Conservation (phyloP, 2,888 invertebrate species). For the Phyllotreta cruciferae region DNA sequence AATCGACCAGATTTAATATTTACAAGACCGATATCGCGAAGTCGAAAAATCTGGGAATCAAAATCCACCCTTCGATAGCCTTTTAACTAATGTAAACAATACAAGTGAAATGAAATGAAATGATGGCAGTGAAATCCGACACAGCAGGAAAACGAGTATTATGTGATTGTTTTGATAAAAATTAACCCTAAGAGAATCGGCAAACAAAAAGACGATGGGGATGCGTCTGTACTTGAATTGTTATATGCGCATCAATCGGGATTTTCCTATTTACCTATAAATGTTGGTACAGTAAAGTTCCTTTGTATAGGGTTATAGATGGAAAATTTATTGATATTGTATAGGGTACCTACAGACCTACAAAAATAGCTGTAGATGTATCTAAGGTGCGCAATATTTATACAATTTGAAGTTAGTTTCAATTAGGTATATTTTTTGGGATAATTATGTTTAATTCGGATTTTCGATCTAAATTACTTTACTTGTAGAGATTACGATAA, state of each 20-base stretch:
- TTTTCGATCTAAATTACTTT: no score
- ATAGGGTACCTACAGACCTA: no score
- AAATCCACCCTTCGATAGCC: constrained; percentile 43
- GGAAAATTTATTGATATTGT: no score
- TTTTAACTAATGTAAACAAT: constrained; percentile 54
- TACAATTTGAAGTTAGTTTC: no score
- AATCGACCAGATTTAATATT: constrained; percentile 37
- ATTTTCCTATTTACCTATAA: no score
- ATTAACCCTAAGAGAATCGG: constrained; percentile 38
- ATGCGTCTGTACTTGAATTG: background rate
- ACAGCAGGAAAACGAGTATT: constrained; percentile 41
- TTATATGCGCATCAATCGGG: background rate
- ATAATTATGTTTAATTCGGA: no score
- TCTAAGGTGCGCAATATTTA: no score
- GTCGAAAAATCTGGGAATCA: constrained; percentile 28
- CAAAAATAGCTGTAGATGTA: no score
- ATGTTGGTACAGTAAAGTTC: no score
- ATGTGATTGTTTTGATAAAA: constrained; percentile 39
- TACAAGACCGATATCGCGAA: constrained; percentile 30
- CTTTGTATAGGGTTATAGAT: no score
- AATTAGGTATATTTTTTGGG: no score
- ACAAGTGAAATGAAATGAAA: constrained; percentile 51
- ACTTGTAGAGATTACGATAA: no score
- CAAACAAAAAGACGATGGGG: constrained; percentile 32
- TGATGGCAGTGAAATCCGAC: constrained; percentile 48